Evolutionary conservation across 1,140 invertebrate genomes (phyloP).

Genomic region (honey bee (Apis mellifera)): Amel_HAv3.1 CM009933.2:9870001-9870500

Average conservation of each 20-base stretch:
- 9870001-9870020: slow-evolving; percentile 43
- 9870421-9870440: slow-evolving; percentile 74
- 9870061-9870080: slow-evolving; percentile 30
- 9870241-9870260: neutral
- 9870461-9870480: slow-evolving; percentile 52
- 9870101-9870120: slow-evolving; percentile 57
- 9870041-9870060: slow-evolving; percentile 38
- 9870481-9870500: slow-evolving; percentile 53
- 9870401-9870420: slow-evolving; percentile 77
- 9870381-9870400: slow-evolving; percentile 74
- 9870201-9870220: neutral
- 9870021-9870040: slow-evolving; percentile 50
- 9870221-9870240: slow-evolving; percentile 7
- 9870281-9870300: slow-evolving; percentile 20
- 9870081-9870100: slow-evolving; percentile 68
- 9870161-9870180: slow-evolving; percentile 54
- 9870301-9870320: slow-evolving; percentile 1
- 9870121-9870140: slow-evolving; percentile 69
- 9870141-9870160: slow-evolving; percentile 55
- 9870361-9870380: slow-evolving; percentile 55
- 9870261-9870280: slow-evolving; percentile 21
- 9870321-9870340: slow-evolving; percentile 6
- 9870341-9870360: slow-evolving; percentile 48
- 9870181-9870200: slow-evolving; percentile 21
- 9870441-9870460: slow-evolving; percentile 59